Conservation (phyloP, 1,140 invertebrate species). For the Antheraea mylitta region DNA sequence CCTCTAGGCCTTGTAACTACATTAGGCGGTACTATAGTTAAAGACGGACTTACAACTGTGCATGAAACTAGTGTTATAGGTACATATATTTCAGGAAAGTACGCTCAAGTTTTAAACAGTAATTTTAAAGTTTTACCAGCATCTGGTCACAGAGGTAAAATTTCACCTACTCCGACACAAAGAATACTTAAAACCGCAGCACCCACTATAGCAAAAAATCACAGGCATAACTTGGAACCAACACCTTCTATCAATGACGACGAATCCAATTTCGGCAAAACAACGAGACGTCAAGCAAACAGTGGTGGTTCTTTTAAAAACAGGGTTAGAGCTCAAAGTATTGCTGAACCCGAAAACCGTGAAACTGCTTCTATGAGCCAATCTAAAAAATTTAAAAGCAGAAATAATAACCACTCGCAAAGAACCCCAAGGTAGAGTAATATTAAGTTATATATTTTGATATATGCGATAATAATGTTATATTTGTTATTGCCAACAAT, state of each 20-base stretch:
- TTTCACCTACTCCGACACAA: conserved; percentile 82
- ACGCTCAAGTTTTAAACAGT: conserved; percentile 89
- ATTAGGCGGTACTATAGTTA: conserved; percentile 89
- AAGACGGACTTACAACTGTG: conserved; percentile 90
- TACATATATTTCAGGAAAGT: conserved; percentile 92
- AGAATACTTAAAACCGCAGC: conserved; percentile 87
- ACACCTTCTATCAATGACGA: conserved; percentile 82
- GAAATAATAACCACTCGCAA: conserved; percentile 53
- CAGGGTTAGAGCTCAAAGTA: conserved; percentile 59
- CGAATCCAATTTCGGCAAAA: conserved; percentile 75
- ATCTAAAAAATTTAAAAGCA: conserved; percentile 74
- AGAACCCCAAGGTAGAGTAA: conserved; percentile 64
- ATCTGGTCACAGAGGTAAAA: conserved; percentile 77
- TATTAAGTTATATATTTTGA: not conserved
- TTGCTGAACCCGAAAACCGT: conserved; percentile 48
- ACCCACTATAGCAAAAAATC: conserved; percentile 79
- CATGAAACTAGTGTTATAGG: conserved; percentile 93
- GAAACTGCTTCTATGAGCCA: conserved; percentile 43
- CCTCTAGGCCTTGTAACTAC: conserved; percentile 89
- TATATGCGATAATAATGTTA: conserved; percentile 11
- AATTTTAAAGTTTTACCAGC: conserved; percentile 81
- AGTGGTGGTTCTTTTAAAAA: conserved; percentile 73
- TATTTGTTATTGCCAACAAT: conserved; percentile 27
- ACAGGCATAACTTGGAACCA: conserved; percentile 80
- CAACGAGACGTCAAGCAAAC: conserved; percentile 76